A percentile compares a stretch with the other conserved stretches of the same genome.
Conservation (phyloP, 1,140 invertebrate genomes). For the Cherax quadricarinatus region DNA sequence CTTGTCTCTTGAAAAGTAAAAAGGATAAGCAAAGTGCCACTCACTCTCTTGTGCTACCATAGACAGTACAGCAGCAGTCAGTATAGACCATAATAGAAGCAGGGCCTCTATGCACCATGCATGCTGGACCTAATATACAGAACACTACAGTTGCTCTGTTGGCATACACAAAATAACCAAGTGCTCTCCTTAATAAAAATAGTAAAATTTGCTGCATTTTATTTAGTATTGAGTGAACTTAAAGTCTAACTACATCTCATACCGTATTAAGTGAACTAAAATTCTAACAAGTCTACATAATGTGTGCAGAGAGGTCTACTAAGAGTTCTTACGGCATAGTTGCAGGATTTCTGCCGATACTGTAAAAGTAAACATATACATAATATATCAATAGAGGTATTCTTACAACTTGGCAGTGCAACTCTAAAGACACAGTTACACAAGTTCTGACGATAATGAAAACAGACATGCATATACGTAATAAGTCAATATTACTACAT, state of each 20-base stretch:
- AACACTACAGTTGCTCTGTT: not conserved
- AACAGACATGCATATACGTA: no score
- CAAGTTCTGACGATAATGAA: no score
- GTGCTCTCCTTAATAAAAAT: not conserved
- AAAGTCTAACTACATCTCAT: not conserved
- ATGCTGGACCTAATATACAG: not conserved
- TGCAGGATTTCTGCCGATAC: constrained; percentile 20
- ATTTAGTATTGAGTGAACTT: not conserved
- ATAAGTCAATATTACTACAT: no score
- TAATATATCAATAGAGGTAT: not conserved
- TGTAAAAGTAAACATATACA: not conserved
- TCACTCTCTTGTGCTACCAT: no score
- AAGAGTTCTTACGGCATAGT: constrained; percentile 18
- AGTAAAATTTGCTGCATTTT: not conserved
- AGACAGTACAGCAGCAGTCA: no score
- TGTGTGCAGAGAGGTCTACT: not conserved
- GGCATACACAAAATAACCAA: no score
- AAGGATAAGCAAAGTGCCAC: no score
- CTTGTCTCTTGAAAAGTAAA: no score
- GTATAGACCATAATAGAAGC: not conserved
- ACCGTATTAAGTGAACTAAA: not conserved
- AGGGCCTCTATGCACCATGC: not conserved
- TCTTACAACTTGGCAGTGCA: no score
- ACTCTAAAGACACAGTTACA: no score
- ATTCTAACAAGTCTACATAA: not conserved